These are phyloP conservation scores for Drosophila santomea DNA, from an alignment of 1,140 invertebrate genomes.

Conservation along the genomic window DNA sequence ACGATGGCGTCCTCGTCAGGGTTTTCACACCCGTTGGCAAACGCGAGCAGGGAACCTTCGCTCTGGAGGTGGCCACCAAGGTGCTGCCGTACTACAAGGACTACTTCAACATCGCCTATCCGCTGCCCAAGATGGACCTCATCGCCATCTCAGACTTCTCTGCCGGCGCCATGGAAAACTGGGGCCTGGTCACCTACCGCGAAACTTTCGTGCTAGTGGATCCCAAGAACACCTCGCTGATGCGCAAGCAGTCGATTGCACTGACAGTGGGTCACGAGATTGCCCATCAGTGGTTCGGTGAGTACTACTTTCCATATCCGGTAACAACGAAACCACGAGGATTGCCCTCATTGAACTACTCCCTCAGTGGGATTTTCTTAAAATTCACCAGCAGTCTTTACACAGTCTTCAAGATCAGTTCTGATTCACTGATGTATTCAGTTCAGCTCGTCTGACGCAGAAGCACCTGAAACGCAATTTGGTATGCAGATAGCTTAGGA, in stretches of 20 bases:
- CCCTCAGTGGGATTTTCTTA: neutral
- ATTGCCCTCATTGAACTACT: neutral
- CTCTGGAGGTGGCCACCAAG: slow-evolving; percentile 93
- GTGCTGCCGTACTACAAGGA: slow-evolving; percentile 96
- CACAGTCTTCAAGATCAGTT: neutral
- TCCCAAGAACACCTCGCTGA: slow-evolving; percentile 92
- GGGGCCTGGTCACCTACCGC: slow-evolving; percentile 91
- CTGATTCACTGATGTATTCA: slow-evolving; percentile 5
- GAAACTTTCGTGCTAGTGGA: slow-evolving; percentile 94
- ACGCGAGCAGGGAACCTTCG: slow-evolving; percentile 96
- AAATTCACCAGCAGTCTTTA: neutral
- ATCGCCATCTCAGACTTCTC: slow-evolving; percentile 97
- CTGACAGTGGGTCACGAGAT: slow-evolving; percentile 95
- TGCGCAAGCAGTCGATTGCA: slow-evolving; percentile 94
- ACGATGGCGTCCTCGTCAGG: slow-evolving; percentile 93
- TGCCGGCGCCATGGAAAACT: slow-evolving; percentile 98
- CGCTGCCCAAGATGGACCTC: slow-evolving; percentile 97
- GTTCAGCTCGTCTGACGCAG: slow-evolving; percentile 3
- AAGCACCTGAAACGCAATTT: slow-evolving; percentile 23
- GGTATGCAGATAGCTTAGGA: slow-evolving; percentile 15
- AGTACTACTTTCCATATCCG: slow-evolving; percentile 11
- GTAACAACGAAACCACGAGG: neutral
- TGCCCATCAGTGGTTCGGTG: slow-evolving; percentile 95
- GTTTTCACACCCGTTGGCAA: slow-evolving; percentile 97
- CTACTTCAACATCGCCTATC: slow-evolving; percentile 98